Percentiles rank a stretch among this genome's conserved stretches.
phyloP scores from a whole-genome alignment of 2,113 vertebrate species.

The Coracopsis vasa region DNA sequence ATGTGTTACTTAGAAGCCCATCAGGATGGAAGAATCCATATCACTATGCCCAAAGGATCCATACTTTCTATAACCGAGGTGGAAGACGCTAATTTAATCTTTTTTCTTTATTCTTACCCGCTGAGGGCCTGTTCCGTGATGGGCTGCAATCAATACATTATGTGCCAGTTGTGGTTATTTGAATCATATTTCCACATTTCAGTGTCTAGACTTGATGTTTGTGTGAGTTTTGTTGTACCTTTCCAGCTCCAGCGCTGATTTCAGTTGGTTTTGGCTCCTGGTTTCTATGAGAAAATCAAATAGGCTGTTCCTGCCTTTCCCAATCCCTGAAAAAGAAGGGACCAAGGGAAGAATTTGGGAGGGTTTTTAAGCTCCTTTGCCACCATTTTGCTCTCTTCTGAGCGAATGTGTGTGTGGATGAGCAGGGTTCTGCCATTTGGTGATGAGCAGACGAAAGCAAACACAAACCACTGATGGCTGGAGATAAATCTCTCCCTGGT shows the following conservation, averaged over 20 bases:
- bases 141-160: constrained; percentile 21
- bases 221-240: constrained; percentile 60
- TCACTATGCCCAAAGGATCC: neutral
- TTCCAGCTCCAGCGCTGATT: constrained; percentile 47
- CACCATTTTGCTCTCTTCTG: neutral
- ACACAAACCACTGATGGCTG: neutral
- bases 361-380: neutral
- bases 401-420: neutral
- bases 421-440: neutral
- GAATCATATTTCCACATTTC: constrained; percentile 65
- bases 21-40: neutral
- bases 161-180: constrained; percentile 58
- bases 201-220: constrained; percentile 66
- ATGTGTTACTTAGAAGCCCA: neutral
- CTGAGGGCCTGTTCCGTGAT: neutral
- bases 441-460: neutral
- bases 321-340: neutral
- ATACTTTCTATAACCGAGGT: neutral
- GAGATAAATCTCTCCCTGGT: neutral
- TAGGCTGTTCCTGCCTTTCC: neutral
- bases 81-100: neutral
- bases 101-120: neutral
- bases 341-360: neutral
- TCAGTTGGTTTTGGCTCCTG: constrained; percentile 60
- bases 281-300: constrained; percentile 40